A percentile compares a stretch with the other conserved stretches of the same genome.
Conservation (phyloP, 2,113 vertebrate species). For the Canis aureus region DNA sequence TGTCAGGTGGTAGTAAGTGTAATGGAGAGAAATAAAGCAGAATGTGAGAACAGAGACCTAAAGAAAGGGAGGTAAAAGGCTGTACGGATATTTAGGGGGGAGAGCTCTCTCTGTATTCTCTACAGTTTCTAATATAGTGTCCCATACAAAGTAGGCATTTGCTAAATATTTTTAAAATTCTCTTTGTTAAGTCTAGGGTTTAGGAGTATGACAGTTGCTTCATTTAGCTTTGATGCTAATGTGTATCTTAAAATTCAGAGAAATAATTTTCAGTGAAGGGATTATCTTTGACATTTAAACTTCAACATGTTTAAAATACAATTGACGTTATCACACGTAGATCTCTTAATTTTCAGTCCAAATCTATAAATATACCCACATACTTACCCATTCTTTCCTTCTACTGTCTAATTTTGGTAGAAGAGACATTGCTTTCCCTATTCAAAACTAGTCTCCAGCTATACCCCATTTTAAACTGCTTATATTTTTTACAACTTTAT, state of each 20-base stretch:
- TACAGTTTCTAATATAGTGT: background rate
- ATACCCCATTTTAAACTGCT: background rate
- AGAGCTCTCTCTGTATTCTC: background rate
- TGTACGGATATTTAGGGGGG: background rate
- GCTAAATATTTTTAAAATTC: background rate
- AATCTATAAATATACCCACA: background rate
- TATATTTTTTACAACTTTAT: background rate
- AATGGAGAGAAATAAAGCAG: slow-evolving; percentile 1
- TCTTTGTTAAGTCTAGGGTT: background rate
- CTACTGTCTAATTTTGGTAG: background rate
- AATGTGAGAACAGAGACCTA: background rate
- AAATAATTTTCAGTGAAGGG: background rate
- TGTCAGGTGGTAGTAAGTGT: background rate
- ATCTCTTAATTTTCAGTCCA: background rate
- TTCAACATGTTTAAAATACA: background rate
- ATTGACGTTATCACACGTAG: background rate
- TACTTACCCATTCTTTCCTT: background rate
- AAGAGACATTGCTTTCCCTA: background rate
- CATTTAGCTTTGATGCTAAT: slow-evolving; percentile 29
- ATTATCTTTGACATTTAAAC: slow-evolving; percentile 33
- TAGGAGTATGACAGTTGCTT: background rate
- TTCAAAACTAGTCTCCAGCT: background rate
- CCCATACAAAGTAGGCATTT: background rate
- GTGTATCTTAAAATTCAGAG: slow-evolving; percentile 10
- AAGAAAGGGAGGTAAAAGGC: background rate